phyloP scores from a whole-genome alignment of 2,888 invertebrate genomes.

The Sceliomorpha sp. region DNA sequence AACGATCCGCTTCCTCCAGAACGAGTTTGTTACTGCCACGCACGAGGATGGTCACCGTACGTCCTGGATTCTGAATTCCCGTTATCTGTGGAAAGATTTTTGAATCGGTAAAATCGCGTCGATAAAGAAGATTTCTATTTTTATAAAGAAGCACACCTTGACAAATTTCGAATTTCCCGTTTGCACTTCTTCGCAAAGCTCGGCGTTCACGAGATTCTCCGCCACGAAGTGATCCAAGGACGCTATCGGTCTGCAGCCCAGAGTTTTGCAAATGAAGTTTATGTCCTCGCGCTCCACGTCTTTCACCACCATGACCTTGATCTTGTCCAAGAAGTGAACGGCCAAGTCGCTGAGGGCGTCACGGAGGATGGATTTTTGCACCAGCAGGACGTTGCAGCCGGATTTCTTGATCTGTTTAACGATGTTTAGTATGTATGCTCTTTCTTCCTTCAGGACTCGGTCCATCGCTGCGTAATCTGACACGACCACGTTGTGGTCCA shows the following conservation, averaged over 20 bases:
- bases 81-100: slow-evolving; percentile 83
- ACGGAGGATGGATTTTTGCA: slow-evolving; percentile 90
- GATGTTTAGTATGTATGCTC: slow-evolving; percentile 98
- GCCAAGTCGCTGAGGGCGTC: slow-evolving; percentile 99
- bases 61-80: slow-evolving; percentile 92
- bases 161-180: slow-evolving; percentile 95
- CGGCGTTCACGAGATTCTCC: slow-evolving; percentile 95
- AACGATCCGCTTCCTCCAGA: slow-evolving; percentile 89
- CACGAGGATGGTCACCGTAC: slow-evolving; percentile 95
- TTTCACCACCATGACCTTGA: slow-evolving; percentile 98
- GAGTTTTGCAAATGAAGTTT: slow-evolving; percentile 97
- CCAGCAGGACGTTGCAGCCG: slow-evolving; percentile 98
- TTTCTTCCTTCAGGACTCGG: slow-evolving; percentile 97
- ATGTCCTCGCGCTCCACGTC: slow-evolving; percentile 99
- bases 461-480: slow-evolving; percentile 99
- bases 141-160: slow-evolving; percentile 84
- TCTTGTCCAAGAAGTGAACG: slow-evolving; percentile 98
- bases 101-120: no score
- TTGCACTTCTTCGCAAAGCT: slow-evolving; percentile 95
- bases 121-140: slow-evolving; percentile 2
- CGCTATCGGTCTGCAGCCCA: slow-evolving; percentile 97
- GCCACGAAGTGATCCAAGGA: slow-evolving; percentile 98
- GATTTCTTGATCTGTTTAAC: slow-evolving; percentile 99
- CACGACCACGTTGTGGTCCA: slow-evolving; percentile 97
- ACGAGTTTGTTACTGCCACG: slow-evolving; percentile 93